Base-by-base conservation (phyloP, 2,888 invertebrate species). In the Epinotia brunnichana region DNA sequence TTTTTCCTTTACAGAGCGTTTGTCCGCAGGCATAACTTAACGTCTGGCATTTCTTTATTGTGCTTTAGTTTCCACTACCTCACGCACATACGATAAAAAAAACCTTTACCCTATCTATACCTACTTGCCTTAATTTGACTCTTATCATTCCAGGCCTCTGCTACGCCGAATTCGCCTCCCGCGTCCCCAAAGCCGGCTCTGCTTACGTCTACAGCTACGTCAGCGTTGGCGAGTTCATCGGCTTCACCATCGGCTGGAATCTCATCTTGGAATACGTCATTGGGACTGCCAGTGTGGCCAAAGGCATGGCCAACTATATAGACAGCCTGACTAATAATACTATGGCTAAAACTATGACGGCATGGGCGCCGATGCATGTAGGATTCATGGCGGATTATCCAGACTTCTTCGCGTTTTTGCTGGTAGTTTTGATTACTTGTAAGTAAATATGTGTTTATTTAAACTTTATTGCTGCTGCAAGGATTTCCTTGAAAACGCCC, bases 211-310 rank as follows among this genome's bases (percentile, higher is more conserved):
- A 98, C 92, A 98, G 97, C 83, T 98, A 97, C 85, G 97, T 98
- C 10, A 97, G 97, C 73, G 96, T 98, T 5, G 98, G 98, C 0
- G 98, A 98, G 91, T 96, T 98, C 83, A 95, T 96, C 59, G 98
- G 98, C 1, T 98, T 98, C 88, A 94, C 97, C 53, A 97, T 98
- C 81, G 98, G 98, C 29, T 98, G 98, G 98, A 98, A 98, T 89
- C 95, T 98, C 62, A 97, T 98, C 78, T 87, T 98, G 83, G 98
- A 98, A 87, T 97, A 98, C 88, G 95, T 97, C 17, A 97, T 98
- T 74, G 98, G 96, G 35, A 95, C 96, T 0, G 96, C 97, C 21
- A 96, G 96, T 81, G 96, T 97, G 2, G 96, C 96, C 21, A 95
- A 96, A 95, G 96, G 78, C 79, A 95, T 97, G 83, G 96, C 97